phyloP scores from a whole-genome alignment of 1,140 invertebrate species.

The Drosophila melanica region DNA sequence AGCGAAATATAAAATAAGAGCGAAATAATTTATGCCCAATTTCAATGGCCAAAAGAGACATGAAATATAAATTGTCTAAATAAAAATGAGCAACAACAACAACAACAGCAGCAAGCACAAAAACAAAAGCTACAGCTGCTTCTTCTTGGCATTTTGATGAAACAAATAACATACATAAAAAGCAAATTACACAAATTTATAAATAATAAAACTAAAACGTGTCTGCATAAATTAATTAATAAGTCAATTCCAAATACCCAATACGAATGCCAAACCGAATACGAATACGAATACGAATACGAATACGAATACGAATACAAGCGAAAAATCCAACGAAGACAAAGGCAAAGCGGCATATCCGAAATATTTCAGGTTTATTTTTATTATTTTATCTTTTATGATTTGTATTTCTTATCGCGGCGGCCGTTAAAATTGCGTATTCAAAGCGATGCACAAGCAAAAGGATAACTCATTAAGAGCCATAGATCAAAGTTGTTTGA shows the following conservation, averaged over 20 bases:
- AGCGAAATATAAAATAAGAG: constrained; percentile 58
- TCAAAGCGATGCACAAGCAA: constrained; percentile 15
- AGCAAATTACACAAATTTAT: constrained; percentile 80
- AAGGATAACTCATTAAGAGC: constrained; percentile 42
- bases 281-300: constrained; percentile 40
- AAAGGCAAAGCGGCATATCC: constrained; percentile 30
- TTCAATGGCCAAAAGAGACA: constrained; percentile 59
- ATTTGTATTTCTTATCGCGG: constrained; percentile 19
- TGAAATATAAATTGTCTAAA: constrained; percentile 43
- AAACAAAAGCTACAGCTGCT: constrained; percentile 23
- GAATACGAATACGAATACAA: constrained; percentile 35
- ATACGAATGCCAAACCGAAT: constrained; percentile 40
- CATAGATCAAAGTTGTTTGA: not conserved
- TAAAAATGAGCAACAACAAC: constrained; percentile 26
- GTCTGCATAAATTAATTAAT: constrained; percentile 84
- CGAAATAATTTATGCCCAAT: constrained; percentile 77
- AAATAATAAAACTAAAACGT: constrained; percentile 84
- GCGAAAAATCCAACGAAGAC: constrained; percentile 7
- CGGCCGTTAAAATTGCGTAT: constrained; percentile 3
- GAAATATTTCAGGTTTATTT: constrained; percentile 42
- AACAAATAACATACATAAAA: constrained; percentile 50
- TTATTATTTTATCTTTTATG: constrained; percentile 1
- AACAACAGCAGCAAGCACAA: constrained; percentile 12
- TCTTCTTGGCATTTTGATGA: constrained; percentile 36
- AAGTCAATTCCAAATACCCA: constrained; percentile 72